A percentile compares a stretch with the other conserved stretches of the same genome.
Evolutionary conservation across 1,140 invertebrate species (phyloP).

Genomic region (Harlomillsia oculata): DNA sequence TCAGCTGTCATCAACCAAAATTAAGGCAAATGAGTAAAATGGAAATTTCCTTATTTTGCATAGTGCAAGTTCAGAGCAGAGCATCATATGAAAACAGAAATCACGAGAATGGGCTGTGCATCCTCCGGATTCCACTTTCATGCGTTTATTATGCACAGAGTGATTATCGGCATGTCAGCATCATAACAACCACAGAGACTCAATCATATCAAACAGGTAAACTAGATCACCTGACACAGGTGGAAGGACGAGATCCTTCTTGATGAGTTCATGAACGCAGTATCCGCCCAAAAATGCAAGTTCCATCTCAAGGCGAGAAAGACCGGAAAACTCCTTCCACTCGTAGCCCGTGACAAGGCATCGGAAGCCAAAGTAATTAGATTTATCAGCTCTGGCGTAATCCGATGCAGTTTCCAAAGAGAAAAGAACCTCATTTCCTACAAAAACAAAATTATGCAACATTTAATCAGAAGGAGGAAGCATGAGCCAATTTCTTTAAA

Average conservation of each 20-base stretch:
- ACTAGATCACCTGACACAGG: slow-evolving; percentile 53
- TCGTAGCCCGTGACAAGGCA: slow-evolving; percentile 88
- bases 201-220: too few relatives aligned
- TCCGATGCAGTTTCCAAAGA: slow-evolving; percentile 90
- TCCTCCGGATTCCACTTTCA: too few relatives aligned
- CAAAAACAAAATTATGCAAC: slow-evolving; percentile 35
- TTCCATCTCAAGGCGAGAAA: slow-evolving; percentile 79
- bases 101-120: neutral
- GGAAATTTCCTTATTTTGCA: neutral
- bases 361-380: slow-evolving; percentile 77
- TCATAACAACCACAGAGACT: too few relatives aligned
- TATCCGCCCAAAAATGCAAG: slow-evolving; percentile 80
- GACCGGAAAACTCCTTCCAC: slow-evolving; percentile 54
- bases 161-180: too few relatives aligned
- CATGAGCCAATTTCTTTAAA: too few relatives aligned
- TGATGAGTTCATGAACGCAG: slow-evolving; percentile 78
- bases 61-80: too few relatives aligned
- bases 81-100: too few relatives aligned
- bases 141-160: too few relatives aligned
- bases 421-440: slow-evolving; percentile 86
- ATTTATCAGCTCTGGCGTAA: slow-evolving; percentile 84
- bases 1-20: slow-evolving; percentile 45
- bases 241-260: slow-evolving; percentile 68
- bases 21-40: neutral
- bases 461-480: too few relatives aligned